Evolutionary conservation across 2,888 invertebrate genomes (phyloP).

Genomic region (Cryptops parisi): DNA sequence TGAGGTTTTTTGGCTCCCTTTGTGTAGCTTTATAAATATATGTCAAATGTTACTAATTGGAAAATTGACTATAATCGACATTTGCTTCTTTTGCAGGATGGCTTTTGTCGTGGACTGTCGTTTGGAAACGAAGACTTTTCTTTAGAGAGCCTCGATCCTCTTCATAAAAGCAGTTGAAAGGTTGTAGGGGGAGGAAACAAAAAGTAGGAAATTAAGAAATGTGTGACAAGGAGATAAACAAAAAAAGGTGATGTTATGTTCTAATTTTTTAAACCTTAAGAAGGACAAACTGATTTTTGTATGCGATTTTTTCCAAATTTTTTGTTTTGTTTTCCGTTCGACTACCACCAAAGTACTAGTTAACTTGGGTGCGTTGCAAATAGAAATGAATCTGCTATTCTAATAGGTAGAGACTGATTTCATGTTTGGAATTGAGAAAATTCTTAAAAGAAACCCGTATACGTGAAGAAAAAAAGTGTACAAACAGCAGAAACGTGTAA

Average conservation of each 20-base stretch:
- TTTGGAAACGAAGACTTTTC: conserved; percentile 90
- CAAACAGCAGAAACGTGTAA: no score
- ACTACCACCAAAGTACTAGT: no score
- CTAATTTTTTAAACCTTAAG: background rate
- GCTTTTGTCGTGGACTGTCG: conserved; percentile 70
- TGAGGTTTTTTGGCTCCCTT: no score
- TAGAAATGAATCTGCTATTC: no score
- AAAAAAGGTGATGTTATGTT: background rate
- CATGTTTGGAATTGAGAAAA: no score
- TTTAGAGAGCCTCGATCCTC: conserved; percentile 81
- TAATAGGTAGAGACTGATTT: no score
- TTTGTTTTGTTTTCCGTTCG: conserved; percentile 28
- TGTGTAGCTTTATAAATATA: no score
- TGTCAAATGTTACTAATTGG: background rate
- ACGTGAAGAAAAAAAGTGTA: no score
- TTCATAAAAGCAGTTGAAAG: conserved; percentile 36
- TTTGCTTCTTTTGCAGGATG: conserved; percentile 50
- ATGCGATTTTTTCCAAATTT: conserved; percentile 29
- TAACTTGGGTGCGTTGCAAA: no score
- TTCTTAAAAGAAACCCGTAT: no score
- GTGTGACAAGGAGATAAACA: background rate
- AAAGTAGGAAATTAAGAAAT: background rate
- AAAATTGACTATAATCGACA: background rate
- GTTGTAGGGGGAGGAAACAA: background rate
- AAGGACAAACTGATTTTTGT: background rate